These are phyloP conservation scores for Anticlea derivata DNA, from an alignment of 2,888 invertebrate genomes.

Conservation along the genomic window DNA sequence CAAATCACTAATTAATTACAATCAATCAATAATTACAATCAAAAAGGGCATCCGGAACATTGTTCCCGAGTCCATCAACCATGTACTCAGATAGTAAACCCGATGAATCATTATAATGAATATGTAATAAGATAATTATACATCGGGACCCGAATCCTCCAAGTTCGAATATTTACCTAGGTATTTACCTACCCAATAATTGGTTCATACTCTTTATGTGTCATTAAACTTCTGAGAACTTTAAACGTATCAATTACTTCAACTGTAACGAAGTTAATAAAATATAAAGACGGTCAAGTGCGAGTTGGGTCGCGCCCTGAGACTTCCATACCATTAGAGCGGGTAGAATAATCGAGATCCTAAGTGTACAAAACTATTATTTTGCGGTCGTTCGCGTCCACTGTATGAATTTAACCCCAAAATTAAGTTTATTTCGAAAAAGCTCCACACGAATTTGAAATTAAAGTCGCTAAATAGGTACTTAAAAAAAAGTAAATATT, in stretches of 20 bases:
- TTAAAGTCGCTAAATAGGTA: too few relatives aligned
- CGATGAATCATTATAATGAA: slow-evolving; percentile 42
- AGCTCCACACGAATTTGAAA: too few relatives aligned
- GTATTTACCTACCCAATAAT: slow-evolving; percentile 47
- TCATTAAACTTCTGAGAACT: slow-evolving; percentile 54
- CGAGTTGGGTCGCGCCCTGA: too few relatives aligned
- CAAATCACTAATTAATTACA: too few relatives aligned
- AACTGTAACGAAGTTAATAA: slow-evolving; percentile 59
- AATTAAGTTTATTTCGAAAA: too few relatives aligned
- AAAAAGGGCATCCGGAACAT: not conserved
- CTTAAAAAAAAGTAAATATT: too few relatives aligned
- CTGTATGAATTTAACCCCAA: too few relatives aligned
- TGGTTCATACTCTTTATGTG: slow-evolving; percentile 43
- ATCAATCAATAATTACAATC: not conserved
- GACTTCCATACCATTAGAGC: too few relatives aligned
- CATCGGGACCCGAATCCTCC: slow-evolving; percentile 32
- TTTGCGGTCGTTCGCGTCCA: too few relatives aligned
- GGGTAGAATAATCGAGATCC: too few relatives aligned
- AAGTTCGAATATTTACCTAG: slow-evolving; percentile 40
- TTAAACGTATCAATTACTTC: slow-evolving; percentile 65
- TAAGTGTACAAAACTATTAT: too few relatives aligned
- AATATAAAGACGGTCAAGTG: too few relatives aligned
- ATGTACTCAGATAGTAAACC: slow-evolving; percentile 2
- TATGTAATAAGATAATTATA: slow-evolving; percentile 46
- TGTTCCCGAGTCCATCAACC: slow-evolving; percentile 3